Base-by-base conservation (phyloP, 2,888 invertebrate species). In the Meloe dianella region DNA sequence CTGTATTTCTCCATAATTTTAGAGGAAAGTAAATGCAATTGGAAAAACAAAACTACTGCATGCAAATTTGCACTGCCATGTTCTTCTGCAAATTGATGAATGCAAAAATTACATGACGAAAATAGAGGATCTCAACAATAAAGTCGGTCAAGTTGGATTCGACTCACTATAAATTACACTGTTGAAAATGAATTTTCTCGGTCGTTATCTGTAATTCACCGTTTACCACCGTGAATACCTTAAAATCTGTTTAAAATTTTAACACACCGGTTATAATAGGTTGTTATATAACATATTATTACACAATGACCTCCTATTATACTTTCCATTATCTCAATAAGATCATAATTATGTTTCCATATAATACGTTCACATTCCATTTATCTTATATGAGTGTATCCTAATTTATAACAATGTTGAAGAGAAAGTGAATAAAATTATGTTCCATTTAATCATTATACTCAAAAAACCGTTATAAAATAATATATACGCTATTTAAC, bases 221-320 rank as follows among this genome's bases (percentile, higher is more conserved):
- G 7, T 41, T 41, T 41, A 35, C 14, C 12, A 3, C 2, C 6
- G 4, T 35, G 35, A 1, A 14, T 14, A 17, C n/a, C 4, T 20
- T 9, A 17, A 4, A 20, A 10, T 2, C 20, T 47, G 20, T 47
- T n/a, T 47, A 20, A 47, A 47, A 47, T 0, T 9, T 17, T 47
- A 20, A 41, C 7, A 17, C 17, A 20, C 41, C 17, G 0, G n/a
- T 41, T 41, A 47, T 41, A 41, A 41, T 41, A 6, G 41, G 20
- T 47, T 22, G 20, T 20, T 22, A 20, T 47, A 47, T 3, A 2
- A 47, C 47, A 47, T 22, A 20, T 47, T 41, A 41, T 41, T 47
- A 47, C 47, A 47, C 47, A 47, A 47, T 47, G 20, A 20, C 47
- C 47, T 47, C 17, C 17, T 47, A 47, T 47, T 47, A 47, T 20